These are phyloP conservation scores for Drosophila lini DNA, from an alignment of 1,140 invertebrate species.

Conservation along the genomic window DNA sequence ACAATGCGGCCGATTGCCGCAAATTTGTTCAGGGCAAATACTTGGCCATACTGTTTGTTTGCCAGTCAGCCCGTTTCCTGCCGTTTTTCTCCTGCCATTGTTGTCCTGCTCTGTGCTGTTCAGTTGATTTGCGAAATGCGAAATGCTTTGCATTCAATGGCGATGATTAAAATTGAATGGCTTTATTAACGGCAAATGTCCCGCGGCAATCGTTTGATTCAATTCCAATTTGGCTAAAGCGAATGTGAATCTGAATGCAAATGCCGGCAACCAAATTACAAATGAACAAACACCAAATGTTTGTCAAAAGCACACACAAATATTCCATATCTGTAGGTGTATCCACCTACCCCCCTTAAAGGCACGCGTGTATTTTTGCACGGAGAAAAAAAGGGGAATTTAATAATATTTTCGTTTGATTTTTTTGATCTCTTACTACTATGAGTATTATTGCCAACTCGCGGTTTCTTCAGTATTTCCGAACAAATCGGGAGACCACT, in stretches of 20 bases:
- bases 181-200: constrained; percentile 71
- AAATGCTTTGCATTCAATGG: constrained; percentile 41
- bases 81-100: constrained; percentile 21
- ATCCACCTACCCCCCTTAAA: neutral
- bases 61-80: constrained; percentile 15
- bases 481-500: no score
- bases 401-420: neutral
- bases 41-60: constrained; percentile 39
- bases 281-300: constrained; percentile 73
- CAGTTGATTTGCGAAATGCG: constrained; percentile 12
- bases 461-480: no score
- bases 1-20: constrained; percentile 46
- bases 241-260: constrained; percentile 41
- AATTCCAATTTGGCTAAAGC: constrained; percentile 61
- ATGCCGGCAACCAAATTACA: constrained; percentile 60
- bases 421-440: neutral
- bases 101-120: constrained; percentile 14
- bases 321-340: constrained; percentile 24
- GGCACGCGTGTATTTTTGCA: constrained; percentile 4
- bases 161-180: constrained; percentile 76
- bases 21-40: constrained; percentile 49
- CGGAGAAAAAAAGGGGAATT: neutral
- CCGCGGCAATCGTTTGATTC: constrained; percentile 69
- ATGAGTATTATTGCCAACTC: no score
- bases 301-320: constrained; percentile 47